These are phyloP conservation scores for Euthynnus affinis DNA, from an alignment of 2,797 vertebrate species.

Conservation along the genomic window DNA sequence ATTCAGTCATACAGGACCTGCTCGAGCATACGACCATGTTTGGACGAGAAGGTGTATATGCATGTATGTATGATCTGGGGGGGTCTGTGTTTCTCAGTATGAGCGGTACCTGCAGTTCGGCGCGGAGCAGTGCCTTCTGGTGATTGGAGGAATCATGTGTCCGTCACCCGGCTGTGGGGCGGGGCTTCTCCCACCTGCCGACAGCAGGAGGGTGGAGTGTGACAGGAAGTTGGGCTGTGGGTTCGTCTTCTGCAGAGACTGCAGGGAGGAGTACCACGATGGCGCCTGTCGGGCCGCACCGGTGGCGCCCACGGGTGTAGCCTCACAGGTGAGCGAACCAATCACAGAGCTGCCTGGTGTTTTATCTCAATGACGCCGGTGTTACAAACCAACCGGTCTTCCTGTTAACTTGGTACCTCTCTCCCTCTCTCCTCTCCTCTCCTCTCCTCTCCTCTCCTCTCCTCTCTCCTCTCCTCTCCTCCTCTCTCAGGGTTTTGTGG, in stretches of 20 bases:
- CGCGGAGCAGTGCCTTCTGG: conserved; percentile 89
- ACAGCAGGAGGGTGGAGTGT: conserved; percentile 85
- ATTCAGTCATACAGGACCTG: too few relatives aligned
- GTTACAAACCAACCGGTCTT: too few relatives aligned
- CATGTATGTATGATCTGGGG: too few relatives aligned
- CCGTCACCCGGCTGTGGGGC: conserved; percentile 91
- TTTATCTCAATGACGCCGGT: too few relatives aligned
- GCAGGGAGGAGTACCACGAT: conserved; percentile 88
- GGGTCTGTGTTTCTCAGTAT: conserved; percentile 52
- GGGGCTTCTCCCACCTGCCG: conserved; percentile 87
- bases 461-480: not conserved
- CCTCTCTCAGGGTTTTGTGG: conserved; percentile 82
- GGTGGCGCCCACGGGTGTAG: conserved; percentile 24
- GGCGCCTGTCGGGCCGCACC: conserved; percentile 72
- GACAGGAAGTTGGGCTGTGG: conserved; percentile 89
- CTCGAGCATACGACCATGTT: too few relatives aligned
- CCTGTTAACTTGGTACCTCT: too few relatives aligned
- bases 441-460: conserved; percentile 23
- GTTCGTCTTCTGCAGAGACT: conserved; percentile 90
- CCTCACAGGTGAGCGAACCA: conserved; percentile 68
- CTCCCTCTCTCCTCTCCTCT: too few relatives aligned
- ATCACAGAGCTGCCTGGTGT: not conserved
- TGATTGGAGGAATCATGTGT: conserved; percentile 91
- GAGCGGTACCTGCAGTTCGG: conserved; percentile 89
- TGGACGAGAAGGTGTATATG: too few relatives aligned